Evolutionary conservation across 2,113 vertebrate genomes (phyloP).

Genomic region (Siniperca knerii): DNA sequence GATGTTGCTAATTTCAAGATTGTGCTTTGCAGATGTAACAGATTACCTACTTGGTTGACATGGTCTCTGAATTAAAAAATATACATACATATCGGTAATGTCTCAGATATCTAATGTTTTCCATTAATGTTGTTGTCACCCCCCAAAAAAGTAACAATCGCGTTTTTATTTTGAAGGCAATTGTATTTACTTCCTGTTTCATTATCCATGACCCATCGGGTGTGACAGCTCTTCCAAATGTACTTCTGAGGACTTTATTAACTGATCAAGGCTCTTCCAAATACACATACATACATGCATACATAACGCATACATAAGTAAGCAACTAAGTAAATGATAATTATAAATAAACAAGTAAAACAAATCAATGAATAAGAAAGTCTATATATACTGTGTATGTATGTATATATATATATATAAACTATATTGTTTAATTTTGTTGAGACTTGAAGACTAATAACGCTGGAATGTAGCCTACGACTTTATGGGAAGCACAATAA

Average conservation of each 20-base stretch:
- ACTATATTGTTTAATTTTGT: background rate
- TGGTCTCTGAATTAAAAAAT: background rate
- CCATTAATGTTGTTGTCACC: background rate
- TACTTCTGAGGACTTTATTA: background rate
- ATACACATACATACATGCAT: background rate
- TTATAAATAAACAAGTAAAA: background rate
- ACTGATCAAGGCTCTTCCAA: background rate
- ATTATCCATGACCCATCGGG: background rate
- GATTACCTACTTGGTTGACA: background rate
- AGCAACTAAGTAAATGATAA: background rate
- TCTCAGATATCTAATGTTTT: background rate
- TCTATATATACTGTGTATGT: no score
- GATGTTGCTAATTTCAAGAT: background rate
- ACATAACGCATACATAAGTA: no score
- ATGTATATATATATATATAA: background rate
- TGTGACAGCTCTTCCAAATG: no score
- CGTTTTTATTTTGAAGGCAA: constrained; percentile 50
- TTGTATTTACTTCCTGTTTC: background rate
- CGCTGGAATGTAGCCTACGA: background rate
- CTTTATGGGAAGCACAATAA: constrained; percentile 6
- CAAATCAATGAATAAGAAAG: background rate
- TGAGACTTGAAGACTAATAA: background rate
- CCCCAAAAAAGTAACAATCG: background rate
- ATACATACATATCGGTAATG: no score
- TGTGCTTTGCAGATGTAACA: background rate